Evolutionary conservation across 2,888 invertebrate genomes (phyloP), one percentile per base, ranked within the genome.

Genomic region (Lasioglossum lativentre): DNA sequence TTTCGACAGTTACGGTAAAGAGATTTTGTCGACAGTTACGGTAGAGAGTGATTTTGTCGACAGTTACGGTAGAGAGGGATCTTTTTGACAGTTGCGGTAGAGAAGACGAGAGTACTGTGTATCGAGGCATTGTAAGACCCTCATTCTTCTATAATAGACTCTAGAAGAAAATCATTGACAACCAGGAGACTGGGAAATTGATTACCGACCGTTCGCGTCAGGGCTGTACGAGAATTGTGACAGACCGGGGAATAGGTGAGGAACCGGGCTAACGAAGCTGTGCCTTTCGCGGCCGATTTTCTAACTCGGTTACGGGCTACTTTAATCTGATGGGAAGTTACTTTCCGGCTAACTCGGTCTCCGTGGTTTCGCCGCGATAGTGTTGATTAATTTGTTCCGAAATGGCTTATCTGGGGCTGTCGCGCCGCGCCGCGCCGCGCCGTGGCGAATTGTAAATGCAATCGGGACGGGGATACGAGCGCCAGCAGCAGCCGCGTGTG

Each of bases 301-400:
- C 63, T 40, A 79, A 85, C 85, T 70, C 79, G 40, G 78, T 79
- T 78, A 85, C 59, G 45, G 73, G 71, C 66, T 76, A 75, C 78
- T 78, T 81, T 86, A 85, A 86, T 80, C 85, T 40, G 85, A 78
- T 82, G 82, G 59, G 63, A 82, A 85, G 81, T 85, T 86, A 63
- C 81, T 59, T 77, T 40, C 59, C 52, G 52, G 47, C 23, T 59
- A 78, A 79, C 73, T 75, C 34, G 63, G 30, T n/a, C 70, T 40
- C 80, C 59, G 47, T 19, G 85, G 71, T 78, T 42, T 66, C 68
- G 38, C 42, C 42, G 27, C 59, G 86, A 85, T 77, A 68, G 82
- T 77, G 85, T 80, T 85, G 85, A 86, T 86, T 85, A 85, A 86
- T 86, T 86, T 85, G 86, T 86, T 75, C 82, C 82, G 76, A 85